These are phyloP conservation scores for Halisarca cf. caerulea DNA, from an alignment of 37 sponge, comb jelly and placozoan genomes.

Conservation along the genomic window DNA sequence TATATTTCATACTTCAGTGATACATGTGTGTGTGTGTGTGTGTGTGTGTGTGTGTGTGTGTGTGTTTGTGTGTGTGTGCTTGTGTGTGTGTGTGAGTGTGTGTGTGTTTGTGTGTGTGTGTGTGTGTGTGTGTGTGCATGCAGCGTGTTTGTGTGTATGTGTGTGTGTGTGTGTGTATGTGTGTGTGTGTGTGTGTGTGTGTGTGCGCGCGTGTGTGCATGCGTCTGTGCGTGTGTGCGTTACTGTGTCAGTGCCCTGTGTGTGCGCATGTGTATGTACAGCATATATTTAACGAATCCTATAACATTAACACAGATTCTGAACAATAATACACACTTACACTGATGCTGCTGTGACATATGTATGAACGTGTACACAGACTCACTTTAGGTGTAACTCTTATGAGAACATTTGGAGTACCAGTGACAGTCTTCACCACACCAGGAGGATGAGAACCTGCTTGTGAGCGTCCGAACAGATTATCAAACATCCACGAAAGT, in stretches of 20 bases:
- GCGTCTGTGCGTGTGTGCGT: background rate
- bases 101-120: conserved; percentile 10
- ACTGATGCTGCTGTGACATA: no score
- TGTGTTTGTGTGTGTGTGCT: conserved; percentile 27
- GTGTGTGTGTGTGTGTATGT: conserved; percentile 1
- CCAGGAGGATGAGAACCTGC: no score
- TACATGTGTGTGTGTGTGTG: background rate
- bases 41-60: conserved; percentile 11
- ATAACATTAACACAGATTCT: no score
- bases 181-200: conserved; percentile 21
- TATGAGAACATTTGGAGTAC: no score
- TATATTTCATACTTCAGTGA: no score
- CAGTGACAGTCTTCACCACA: no score
- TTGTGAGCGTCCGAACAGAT: no score
- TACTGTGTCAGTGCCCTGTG: background rate
- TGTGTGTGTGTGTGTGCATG: conserved; percentile 20
- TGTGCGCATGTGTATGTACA: conserved; percentile 7
- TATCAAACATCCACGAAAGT: no score
- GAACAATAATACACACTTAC: no score
- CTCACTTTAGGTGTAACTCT: no score
- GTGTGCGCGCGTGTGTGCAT: conserved; percentile 8
- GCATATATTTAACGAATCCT: no score
- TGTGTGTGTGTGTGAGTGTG: conserved; percentile 27
- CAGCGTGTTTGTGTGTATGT: background rate
- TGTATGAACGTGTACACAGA: no score